These are phyloP conservation scores for Rattus rattus DNA, from an alignment of 2,113 vertebrate species.

Conservation along the genomic window DNA sequence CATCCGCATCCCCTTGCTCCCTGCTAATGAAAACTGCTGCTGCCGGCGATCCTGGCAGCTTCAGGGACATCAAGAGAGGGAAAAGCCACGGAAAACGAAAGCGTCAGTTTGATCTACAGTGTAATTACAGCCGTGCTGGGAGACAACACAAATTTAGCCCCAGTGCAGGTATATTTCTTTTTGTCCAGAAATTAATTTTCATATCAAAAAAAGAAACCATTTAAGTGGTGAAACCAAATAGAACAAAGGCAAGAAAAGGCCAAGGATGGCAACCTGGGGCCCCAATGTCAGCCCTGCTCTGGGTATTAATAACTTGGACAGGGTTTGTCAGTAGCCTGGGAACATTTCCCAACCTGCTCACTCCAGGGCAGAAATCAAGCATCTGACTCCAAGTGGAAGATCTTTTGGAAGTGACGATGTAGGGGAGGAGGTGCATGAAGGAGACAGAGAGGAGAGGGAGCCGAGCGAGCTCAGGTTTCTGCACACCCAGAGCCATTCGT, in stretches of 20 bases:
- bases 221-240: slow-evolving; percentile 72
- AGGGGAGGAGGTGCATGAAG: neutral
- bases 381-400: slow-evolving; percentile 64
- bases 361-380: slow-evolving; percentile 41
- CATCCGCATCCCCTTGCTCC: neutral
- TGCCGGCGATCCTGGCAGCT: neutral
- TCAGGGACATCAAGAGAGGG: slow-evolving; percentile 50
- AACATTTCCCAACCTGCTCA: neutral
- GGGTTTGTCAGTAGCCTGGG: slow-evolving; percentile 18
- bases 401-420: slow-evolving; percentile 1
- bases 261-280: slow-evolving; percentile 15
- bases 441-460: neutral
- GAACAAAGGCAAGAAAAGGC: slow-evolving; percentile 40
- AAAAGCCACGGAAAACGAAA: slow-evolving; percentile 7
- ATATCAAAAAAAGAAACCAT: slow-evolving; percentile 79
- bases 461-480: slow-evolving; percentile 41
- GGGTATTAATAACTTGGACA: slow-evolving; percentile 60
- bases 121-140: slow-evolving; percentile 63
- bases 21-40: neutral
- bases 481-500: slow-evolving; percentile 77
- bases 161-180: neutral
- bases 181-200: slow-evolving; percentile 83
- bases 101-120: slow-evolving; percentile 62
- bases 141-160: slow-evolving; percentile 74
- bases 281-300: neutral